Evolutionary conservation across 2,797 vertebrate genomes (phyloP).

Genomic region (Gambusia yucatana): DNA sequence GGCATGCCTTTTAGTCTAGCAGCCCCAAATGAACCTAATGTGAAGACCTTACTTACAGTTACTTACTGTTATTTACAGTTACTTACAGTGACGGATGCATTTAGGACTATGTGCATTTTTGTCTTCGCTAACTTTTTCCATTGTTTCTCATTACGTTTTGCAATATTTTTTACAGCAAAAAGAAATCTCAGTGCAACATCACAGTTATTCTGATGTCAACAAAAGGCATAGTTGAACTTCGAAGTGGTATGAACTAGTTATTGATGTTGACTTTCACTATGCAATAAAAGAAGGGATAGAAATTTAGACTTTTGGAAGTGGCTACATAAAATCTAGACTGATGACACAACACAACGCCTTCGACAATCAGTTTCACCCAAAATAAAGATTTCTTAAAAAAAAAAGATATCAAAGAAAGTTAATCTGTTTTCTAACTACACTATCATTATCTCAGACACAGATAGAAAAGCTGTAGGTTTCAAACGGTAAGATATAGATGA

Average conservation of each 20-base stretch:
- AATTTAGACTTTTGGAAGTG: background rate
- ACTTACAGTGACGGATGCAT: background rate
- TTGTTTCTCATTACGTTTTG: background rate
- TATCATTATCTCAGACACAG: background rate
- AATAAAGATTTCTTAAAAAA: background rate
- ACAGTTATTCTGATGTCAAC: background rate
- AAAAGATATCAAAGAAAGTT: background rate
- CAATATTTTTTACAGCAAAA: background rate
- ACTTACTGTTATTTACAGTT: no score
- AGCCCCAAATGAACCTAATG: background rate
- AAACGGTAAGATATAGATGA: background rate
- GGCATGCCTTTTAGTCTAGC: background rate
- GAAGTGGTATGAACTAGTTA: background rate
- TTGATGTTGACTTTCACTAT: background rate
- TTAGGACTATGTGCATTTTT: background rate
- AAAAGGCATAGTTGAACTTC: background rate
- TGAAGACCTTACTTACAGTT: background rate
- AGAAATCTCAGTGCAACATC: background rate
- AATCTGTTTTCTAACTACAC: background rate
- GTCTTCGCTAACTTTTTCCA: background rate
- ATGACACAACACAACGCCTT: background rate
- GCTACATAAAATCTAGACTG: background rate
- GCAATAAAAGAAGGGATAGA: background rate
- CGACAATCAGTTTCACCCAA: background rate
- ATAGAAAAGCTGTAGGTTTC: background rate